Conservation (phyloP, 2,797 vertebrate genomes). For the Gadopsis marmoratus region DNA sequence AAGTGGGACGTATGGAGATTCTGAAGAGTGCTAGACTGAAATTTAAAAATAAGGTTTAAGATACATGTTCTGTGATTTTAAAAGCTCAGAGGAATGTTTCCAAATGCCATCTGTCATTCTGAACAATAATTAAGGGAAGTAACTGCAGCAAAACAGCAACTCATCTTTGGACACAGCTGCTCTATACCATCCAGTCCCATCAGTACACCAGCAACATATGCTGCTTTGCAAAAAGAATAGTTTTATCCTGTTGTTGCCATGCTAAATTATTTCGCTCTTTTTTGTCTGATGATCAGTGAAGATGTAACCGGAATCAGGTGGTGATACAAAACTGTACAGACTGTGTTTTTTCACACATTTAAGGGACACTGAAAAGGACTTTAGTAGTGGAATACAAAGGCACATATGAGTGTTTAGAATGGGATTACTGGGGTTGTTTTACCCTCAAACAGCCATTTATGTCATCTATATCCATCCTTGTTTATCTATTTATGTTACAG, state of each 20-base stretch:
- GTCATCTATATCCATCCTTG: not conserved
- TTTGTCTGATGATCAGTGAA: not conserved
- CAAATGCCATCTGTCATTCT: constrained; percentile 33
- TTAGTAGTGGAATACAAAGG: too few species aligned
- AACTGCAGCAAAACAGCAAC: constrained; percentile 6
- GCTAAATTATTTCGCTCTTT: not conserved
- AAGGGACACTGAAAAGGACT: not conserved
- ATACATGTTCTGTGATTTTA: constrained; percentile 5
- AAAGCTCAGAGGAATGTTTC: constrained; percentile 26
- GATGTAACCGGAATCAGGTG: not conserved
- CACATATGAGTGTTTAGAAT: too few species aligned
- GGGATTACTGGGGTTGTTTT: too few species aligned
- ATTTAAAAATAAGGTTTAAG: not conserved
- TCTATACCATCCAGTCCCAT: constrained; percentile 26
- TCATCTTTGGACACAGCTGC: constrained; percentile 40
- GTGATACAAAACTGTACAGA: too few species aligned
- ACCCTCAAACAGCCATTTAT: not conserved
- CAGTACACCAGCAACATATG: constrained; percentile 1
- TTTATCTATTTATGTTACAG: not conserved
- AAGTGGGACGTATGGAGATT: constrained; percentile 1
- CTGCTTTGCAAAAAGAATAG: not conserved
- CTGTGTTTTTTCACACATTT: not conserved
- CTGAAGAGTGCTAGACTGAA: not conserved
- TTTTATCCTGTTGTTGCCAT: not conserved
- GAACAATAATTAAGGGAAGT: constrained; percentile 28